Base-by-base conservation (phyloP, 2,888 invertebrate species). In the Cinara cedri region DNA sequence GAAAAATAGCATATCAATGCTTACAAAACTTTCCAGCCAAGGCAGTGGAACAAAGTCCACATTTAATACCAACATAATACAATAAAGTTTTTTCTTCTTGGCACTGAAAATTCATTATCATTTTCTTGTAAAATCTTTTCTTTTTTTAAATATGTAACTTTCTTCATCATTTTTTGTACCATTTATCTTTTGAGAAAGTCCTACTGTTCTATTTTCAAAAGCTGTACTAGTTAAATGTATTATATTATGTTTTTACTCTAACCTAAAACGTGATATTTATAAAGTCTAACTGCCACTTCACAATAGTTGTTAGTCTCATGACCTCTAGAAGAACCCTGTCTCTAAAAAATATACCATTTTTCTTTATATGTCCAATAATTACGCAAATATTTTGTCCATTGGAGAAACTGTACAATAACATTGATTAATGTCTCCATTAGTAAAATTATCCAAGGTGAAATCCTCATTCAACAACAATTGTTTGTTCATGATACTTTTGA, bases 401-500 rank as follows among this genome's bases (percentile, higher is more conserved):
- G 44, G 46, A 24, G 24, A 21, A 46, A 66, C 14, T 3, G 55
- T 55, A 21, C 26, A 14, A 60, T 60, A 54, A 21, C 55, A 55
- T 55, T n/a, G 55, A 55, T 55, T 55, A 55, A 55, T 21, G 10
- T 19, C 19, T 55, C 21, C 55, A 55, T 55, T 55, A 55, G 55
- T 3, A n/a, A 55, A 55, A 55, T 55, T 0, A 55, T 19, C n/a
- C 21, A 54, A 54, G 0, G 51, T 55, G 3, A 55, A 55, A 55
- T 55, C 21, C 19, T 55, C 55, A 21, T 21, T 55, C 10, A 24
- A 63, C 42, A 42, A n/a, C 10, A 42, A 63, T 21, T 42, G n/a
- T 42, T 42, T 63, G 62, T 63, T 63, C 62, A 19, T 63, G 62
- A 42, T 63, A 63, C 13, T 21, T 42, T 63, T 63, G 62, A n/a